Base-by-base conservation (phyloP, 2,797 vertebrate species). In the Picus viridis region DNA sequence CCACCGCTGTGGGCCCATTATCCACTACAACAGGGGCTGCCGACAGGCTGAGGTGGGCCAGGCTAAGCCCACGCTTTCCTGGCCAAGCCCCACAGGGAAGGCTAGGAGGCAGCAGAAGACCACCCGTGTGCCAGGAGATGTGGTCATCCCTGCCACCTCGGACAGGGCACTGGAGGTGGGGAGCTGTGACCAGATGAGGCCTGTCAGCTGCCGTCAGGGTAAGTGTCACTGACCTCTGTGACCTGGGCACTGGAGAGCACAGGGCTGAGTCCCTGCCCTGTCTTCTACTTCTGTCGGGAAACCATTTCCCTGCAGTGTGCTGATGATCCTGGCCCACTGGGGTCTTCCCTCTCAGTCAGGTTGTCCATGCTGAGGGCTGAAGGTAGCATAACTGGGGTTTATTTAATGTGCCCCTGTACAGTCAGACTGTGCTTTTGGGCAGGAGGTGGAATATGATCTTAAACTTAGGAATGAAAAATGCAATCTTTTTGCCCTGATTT, bases 1-100 rank as follows among this genome's bases (percentile, higher is more conserved):
- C 20, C 96, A 97, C 84, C 95, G 41, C 59, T 90, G 92, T 2
- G 95, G 97, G 61, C 7, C 83, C 4, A 19, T 96, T 23, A 43
- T 96, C 76, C 57, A 16, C 68, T 89, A 92, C 4, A 24, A 58
- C 49, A 4, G 23, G 16, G 54, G n/a, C 32, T 3, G 8, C 12
- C 0, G 2, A 4, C 30, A 5, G 43, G 62, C 61, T 5, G 26
- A 19, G 34, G 34, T 0, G 1, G 13, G 39, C 23, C 4, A 1
- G 61, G 10, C 54, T 5, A 11, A 9, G 34, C 10, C 63, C 13
- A 6, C 0, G 4, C 30, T 11, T 26, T 22, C 63, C 59, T 15
- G 3, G 51, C 47, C 4, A 1, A 80, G 54, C 19, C 12, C 67
- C 23, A 2, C 1, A 1, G 20, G 7, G 16, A 6, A 23, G 30